phyloP scores from a whole-genome alignment of 2,797 vertebrate genomes.

The Enteromius anoplus region DNA sequence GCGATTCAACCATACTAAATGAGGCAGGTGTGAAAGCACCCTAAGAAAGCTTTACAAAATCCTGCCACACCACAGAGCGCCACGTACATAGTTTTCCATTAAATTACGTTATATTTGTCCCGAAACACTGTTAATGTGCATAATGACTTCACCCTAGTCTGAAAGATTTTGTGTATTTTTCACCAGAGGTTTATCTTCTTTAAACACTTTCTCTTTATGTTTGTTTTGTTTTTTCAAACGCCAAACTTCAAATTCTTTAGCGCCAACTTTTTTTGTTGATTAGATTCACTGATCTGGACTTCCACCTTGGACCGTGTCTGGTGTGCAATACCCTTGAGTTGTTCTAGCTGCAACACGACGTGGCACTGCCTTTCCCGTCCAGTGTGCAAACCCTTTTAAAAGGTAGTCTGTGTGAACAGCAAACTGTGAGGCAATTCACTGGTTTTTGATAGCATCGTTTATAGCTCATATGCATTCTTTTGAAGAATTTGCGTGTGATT shows the following conservation, averaged over 20 bases:
- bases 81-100: neutral
- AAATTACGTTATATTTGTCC: neutral
- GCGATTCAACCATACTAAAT: too few relatives aligned
- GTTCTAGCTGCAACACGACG: neutral
- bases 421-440: neutral
- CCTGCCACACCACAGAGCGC: neutral
- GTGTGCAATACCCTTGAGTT: neutral
- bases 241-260: neutral
- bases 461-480: neutral
- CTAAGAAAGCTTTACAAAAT: neutral
- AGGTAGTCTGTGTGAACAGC: neutral
- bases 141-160: neutral
- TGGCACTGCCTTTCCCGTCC: neutral
- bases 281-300: neutral
- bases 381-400: neutral
- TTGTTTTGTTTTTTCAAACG: neutral
- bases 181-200: neutral
- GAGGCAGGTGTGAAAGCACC: too few relatives aligned
- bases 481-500: slow-evolving; percentile 19
- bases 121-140: neutral
- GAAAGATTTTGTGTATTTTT: neutral
- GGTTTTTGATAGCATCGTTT: neutral
- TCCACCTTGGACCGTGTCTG: neutral
- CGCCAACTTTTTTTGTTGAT: neutral
- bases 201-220: neutral